Evolutionary conservation across 2,888 invertebrate genomes (phyloP).

Genomic region (Ichneumoninae sp.): DNA sequence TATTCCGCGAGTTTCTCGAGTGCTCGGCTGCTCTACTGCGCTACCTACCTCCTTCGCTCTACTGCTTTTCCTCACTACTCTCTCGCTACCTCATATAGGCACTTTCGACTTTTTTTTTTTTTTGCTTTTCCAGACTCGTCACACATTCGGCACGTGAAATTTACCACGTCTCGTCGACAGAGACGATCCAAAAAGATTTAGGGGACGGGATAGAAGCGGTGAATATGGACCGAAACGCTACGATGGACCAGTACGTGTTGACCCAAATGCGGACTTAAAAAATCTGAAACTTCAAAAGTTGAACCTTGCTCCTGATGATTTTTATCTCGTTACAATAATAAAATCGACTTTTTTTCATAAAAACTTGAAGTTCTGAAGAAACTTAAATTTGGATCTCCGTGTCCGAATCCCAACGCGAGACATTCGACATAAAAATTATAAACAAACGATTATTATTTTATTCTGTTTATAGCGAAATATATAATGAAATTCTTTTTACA

Average conservation of each 20-base stretch:
- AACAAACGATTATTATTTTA: no score
- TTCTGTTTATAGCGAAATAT: no score
- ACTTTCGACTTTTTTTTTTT: slow-evolving; percentile 5
- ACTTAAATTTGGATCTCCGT: no score
- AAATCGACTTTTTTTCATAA: no score
- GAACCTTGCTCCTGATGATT: no score
- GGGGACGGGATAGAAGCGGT: neutral
- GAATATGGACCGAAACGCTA: neutral
- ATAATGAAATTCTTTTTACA: no score
- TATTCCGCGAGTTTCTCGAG: slow-evolving; percentile 38
- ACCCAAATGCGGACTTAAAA: neutral
- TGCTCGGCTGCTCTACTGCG: slow-evolving; percentile 25
- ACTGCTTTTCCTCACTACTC: slow-evolving; percentile 1
- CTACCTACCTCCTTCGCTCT: slow-evolving; percentile 28
- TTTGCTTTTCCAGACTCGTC: neutral
- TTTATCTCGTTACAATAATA: no score
- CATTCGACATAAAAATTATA: no score
- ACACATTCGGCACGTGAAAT: slow-evolving; percentile 20
- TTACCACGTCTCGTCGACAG: neutral
- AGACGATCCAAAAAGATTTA: slow-evolving; percentile 7
- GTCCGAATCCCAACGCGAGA: no score
- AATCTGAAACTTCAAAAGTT: neutral
- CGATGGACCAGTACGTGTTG: neutral
- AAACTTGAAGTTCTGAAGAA: no score
- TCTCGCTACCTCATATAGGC: neutral